phyloP scores from a whole-genome alignment of 2,888 invertebrate genomes.

The Thymelicus acteon region DNA sequence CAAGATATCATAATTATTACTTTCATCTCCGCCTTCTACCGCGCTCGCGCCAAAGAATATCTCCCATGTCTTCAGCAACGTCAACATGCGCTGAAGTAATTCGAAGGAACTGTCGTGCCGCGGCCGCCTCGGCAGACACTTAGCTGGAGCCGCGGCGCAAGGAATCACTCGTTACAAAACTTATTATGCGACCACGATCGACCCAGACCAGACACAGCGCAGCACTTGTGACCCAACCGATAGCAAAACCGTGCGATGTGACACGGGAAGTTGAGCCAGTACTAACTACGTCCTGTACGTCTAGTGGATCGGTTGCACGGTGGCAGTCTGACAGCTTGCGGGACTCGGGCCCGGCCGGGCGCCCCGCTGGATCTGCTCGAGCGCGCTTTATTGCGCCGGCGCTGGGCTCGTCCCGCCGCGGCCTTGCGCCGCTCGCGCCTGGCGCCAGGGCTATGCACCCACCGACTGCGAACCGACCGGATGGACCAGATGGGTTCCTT shows the following conservation, averaged over 20 bases:
- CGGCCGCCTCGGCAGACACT: too few species aligned
- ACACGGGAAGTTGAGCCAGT: too few species aligned
- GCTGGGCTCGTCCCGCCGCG: constrained; percentile 21
- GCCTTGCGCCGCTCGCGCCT: constrained; percentile 10
- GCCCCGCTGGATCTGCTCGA: constrained; percentile 49
- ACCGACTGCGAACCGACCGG: not conserved
- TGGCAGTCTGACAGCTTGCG: constrained; percentile 1
- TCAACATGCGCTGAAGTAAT: constrained; percentile 53
- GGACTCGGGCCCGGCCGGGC: constrained; percentile 22
- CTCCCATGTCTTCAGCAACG: constrained; percentile 63
- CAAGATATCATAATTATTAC: not conserved
- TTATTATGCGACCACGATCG: not conserved
- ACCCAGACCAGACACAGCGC: too few species aligned
- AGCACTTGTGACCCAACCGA: too few species aligned
- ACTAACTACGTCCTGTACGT: too few species aligned
- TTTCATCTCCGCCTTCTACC: constrained; percentile 2
- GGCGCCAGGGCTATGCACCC: constrained; percentile 11
- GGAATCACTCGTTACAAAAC: not conserved
- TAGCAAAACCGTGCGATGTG: too few species aligned
- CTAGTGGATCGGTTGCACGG: constrained; percentile 19
- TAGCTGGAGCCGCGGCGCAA: too few species aligned
- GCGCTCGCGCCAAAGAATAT: constrained; percentile 46
- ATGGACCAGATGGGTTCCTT: too few species aligned
- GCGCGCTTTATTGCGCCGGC: constrained; percentile 44
- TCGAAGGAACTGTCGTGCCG: not conserved